These are phyloP conservation scores for Tetragonula carbonaria DNA, from an alignment of 2,888 invertebrate species.

Conservation along the genomic window DNA sequence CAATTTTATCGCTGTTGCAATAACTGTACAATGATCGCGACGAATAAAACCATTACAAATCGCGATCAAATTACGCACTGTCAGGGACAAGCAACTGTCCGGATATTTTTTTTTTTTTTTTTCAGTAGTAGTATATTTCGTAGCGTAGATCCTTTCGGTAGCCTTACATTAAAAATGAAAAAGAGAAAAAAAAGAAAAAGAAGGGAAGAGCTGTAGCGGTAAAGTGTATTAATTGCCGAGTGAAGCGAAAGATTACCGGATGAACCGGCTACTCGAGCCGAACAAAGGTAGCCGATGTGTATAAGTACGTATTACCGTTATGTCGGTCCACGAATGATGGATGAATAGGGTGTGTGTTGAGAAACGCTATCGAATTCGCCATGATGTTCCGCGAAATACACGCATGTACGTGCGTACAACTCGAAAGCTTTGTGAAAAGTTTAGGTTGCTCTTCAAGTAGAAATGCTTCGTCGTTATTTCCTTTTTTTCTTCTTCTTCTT, in stretches of 20 bases:
- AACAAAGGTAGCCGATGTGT: constrained; percentile 68
- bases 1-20: neutral
- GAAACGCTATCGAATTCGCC: constrained; percentile 56
- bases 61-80: neutral
- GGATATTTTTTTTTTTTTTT: neutral
- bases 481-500: neutral
- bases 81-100: neutral
- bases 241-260: constrained; percentile 65
- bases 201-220: constrained; percentile 60
- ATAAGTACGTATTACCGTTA: constrained; percentile 65
- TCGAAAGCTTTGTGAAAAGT: constrained; percentile 25
- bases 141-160: constrained; percentile 37
- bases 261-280: constrained; percentile 38
- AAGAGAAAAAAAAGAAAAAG: too few species aligned
- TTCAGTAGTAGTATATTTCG: neutral
- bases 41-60: neutral
- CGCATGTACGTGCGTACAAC: neutral
- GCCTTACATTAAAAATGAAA: constrained; percentile 53
- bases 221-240: constrained; percentile 70
- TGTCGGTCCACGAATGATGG: constrained; percentile 64
- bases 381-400: constrained; percentile 37
- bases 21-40: neutral
- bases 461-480: neutral
- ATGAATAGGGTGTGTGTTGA: constrained; percentile 63
- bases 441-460: neutral